Base-by-base conservation (phyloP, 2,797 vertebrate species). In the Hybognathus amarus region DNA sequence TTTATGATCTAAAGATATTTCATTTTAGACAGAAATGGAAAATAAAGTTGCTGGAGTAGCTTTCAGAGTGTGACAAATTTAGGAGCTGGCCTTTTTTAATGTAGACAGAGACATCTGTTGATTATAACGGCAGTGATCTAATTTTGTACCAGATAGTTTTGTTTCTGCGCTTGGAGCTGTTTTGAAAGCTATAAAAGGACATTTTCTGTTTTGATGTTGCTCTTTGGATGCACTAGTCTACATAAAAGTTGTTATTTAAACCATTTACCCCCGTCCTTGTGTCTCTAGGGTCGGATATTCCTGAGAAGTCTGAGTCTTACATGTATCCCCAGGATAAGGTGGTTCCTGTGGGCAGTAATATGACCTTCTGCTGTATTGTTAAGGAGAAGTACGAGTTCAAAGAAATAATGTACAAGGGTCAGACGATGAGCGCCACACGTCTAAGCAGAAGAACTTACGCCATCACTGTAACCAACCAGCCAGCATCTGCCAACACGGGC, bases 351-450 rank as follows among this genome's bases (percentile, higher is more conserved):
- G 95, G 94, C 11, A 11, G 83, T 67, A 93, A 90, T 83, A 90
- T 87, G 52, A 94, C 91, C 6, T 93, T 95, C 88, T 96, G 95
- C 79, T 96, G 95, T 82, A 93, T 95, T 6, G 77, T 93, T 54
- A 63, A n/a, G 3, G 92, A 93, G 77, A 87, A 91, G 11, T n/a
- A 6, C 6, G 0, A 0, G 1, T 91, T 95, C 1, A 52, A 8
- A 8, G 12, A 0, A 1, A 87, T 95, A 0, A 0, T 0, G 0
- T 91, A 90, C 0, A 12, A 22, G 18, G 17, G 0, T 0, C 50
- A 7, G 1, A 0, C 1, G 10, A 24, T 93, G 80, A 85, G 76
- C 4, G 30, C 45, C n/a, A 93, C 79, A 0, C 86, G 75, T 2
- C 73, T 95, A 64, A 95, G 95, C 70, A 88, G 91, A 27, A 91